Percentiles rank a stretch among this genome's conserved stretches.
These are phyloP conservation scores for Meteorus cinctellus DNA, from an alignment of 2,888 invertebrate genomes.

Conservation along the genomic window DNA sequence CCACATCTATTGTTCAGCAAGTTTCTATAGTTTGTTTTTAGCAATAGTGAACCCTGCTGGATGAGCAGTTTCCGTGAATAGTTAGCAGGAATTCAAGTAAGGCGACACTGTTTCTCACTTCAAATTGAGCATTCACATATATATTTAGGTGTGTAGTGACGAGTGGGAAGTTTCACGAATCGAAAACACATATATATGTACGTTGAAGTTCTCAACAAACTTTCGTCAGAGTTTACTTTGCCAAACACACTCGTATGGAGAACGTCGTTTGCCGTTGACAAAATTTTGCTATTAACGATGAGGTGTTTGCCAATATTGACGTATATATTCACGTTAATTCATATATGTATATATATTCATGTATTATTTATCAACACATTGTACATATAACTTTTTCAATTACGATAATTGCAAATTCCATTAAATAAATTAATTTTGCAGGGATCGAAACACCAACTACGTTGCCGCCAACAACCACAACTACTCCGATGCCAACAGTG, in stretches of 20 bases:
- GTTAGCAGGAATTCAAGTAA: slow-evolving; percentile 30
- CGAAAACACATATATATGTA: background rate
- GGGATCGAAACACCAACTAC: slow-evolving; percentile 67
- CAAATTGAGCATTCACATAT: slow-evolving; percentile 18
- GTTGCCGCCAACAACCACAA: slow-evolving; percentile 54
- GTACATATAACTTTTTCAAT: background rate
- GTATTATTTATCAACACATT: background rate
- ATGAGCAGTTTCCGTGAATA: slow-evolving; percentile 39
- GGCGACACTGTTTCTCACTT: slow-evolving; percentile 39
- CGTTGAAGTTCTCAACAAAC: slow-evolving; percentile 19
- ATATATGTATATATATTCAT: background rate
- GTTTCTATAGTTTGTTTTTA: slow-evolving; percentile 28
- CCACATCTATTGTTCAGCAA: slow-evolving; percentile 19
- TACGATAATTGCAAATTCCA: background rate
- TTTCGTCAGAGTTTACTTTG: slow-evolving; percentile 33
- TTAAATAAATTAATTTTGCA: slow-evolving; percentile 50
- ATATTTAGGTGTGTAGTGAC: slow-evolving; percentile 20
- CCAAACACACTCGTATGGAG: background rate
- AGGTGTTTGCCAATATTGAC: background rate
- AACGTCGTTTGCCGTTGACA: slow-evolving; percentile 15
- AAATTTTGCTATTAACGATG: slow-evolving; percentile 22
- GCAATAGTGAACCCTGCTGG: slow-evolving; percentile 14
- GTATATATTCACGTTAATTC: background rate
- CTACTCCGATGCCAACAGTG: slow-evolving; percentile 55
- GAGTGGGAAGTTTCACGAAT: slow-evolving; percentile 40